Percentiles rank a stretch among this genome's conserved stretches.
These are phyloP conservation scores for Drosophila paramelanica DNA, from an alignment of 2,888 invertebrate species.

Conservation along the genomic window DNA sequence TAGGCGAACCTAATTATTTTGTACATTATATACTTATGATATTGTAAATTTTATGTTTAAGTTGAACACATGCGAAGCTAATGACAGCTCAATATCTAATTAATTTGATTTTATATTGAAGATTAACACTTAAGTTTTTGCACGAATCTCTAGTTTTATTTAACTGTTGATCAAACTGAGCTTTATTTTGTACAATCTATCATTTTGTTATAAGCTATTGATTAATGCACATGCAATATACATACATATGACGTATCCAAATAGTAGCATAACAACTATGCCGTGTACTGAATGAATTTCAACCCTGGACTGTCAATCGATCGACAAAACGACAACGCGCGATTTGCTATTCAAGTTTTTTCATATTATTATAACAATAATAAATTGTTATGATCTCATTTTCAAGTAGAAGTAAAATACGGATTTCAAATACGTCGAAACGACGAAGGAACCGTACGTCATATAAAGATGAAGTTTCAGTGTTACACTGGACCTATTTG, in stretches of 20 bases:
- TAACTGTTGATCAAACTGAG: constrained; percentile 64
- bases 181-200: constrained; percentile 65
- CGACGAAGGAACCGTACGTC: no score
- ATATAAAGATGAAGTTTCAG: no score
- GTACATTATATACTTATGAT: constrained; percentile 54
- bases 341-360: no score
- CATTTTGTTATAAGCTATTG: constrained; percentile 40
- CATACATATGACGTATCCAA: constrained; percentile 74
- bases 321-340: no score
- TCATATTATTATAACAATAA: no score
- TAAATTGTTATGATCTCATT: no score
- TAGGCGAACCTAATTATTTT: constrained; percentile 63
- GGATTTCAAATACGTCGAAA: no score
- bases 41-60: constrained; percentile 41
- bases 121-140: constrained; percentile 14
- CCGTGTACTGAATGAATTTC: constrained; percentile 50
- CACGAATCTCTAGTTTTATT: constrained; percentile 61
- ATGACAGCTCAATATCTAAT: constrained; percentile 32
- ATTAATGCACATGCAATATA: constrained; percentile 56
- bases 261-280: constrained; percentile 63
- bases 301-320: no score
- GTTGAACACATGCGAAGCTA: constrained; percentile 42
- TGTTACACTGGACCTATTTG: no score
- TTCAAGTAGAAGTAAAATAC: no score
- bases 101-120: constrained; percentile 18